Conservation (phyloP, 2,888 invertebrate genomes). For the Acheta domesticus region DNA sequence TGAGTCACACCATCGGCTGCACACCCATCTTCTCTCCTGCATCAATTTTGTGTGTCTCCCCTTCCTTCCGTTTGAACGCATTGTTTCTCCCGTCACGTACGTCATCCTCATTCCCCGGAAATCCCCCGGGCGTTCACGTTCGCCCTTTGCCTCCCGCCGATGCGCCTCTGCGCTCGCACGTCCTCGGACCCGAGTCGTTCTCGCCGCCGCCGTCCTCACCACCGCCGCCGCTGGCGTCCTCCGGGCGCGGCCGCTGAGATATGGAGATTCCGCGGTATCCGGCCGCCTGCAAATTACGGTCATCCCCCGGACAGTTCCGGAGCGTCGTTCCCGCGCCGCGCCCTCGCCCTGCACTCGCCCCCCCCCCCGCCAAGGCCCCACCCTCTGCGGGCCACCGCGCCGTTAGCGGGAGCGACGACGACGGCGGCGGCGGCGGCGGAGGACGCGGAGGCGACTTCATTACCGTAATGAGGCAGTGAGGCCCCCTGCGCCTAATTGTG, state of each 20-base stretch:
- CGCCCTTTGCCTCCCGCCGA: no score
- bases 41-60: no score
- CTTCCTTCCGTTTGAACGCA: no score
- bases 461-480: background rate
- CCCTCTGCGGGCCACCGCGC: background rate
- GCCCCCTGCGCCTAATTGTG: conserved; percentile 1
- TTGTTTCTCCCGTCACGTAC: no score
- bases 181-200: background rate
- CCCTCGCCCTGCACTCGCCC: background rate
- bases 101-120: no score
- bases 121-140: no score
- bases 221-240: background rate
- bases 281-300: background rate
- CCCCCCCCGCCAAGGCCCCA: background rate
- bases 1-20: no score
- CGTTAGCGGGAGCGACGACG: background rate
- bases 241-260: background rate
- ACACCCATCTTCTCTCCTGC: no score
- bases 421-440: background rate
- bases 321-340: background rate
- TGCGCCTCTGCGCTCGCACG: no score
- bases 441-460: background rate
- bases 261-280: conserved; percentile 18
- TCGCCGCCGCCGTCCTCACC: background rate
- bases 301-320: conserved; percentile 18